These are phyloP conservation scores for Coenonympha arcania DNA, from an alignment of 2,888 invertebrate genomes.

Conservation along the genomic window DNA sequence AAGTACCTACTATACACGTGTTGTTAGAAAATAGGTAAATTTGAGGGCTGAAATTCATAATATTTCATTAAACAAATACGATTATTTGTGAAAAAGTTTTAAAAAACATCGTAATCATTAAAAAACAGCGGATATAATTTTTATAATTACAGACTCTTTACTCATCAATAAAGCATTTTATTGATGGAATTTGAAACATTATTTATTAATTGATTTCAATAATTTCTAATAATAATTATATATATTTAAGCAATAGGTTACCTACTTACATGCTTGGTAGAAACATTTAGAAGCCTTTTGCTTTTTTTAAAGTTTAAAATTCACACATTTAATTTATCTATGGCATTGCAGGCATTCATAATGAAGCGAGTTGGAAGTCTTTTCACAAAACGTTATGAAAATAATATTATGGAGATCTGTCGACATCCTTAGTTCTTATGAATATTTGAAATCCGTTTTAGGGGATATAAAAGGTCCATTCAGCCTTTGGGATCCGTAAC, in stretches of 20 bases:
- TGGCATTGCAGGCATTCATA: constrained; percentile 9
- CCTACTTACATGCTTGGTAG: neutral
- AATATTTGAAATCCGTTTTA: constrained; percentile 14
- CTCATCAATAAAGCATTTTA: too few species aligned
- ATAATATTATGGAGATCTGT: constrained; percentile 2
- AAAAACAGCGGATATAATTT: neutral
- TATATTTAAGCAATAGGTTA: too few species aligned
- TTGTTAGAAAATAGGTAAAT: neutral
- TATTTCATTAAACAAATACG: too few species aligned
- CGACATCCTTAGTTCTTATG: constrained; percentile 12
- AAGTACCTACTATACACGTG: neutral
- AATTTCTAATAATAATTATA: too few species aligned
- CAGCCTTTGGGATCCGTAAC: constrained; percentile 5
- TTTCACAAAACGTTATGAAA: constrained; percentile 3
- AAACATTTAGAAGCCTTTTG: neutral
- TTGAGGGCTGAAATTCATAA: too few species aligned
- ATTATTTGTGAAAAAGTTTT: too few species aligned
- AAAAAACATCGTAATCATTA: too few species aligned
- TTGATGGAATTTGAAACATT: too few species aligned
- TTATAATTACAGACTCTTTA: too few species aligned
- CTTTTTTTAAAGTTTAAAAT: neutral
- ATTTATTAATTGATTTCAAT: too few species aligned
- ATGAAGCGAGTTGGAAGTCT: constrained; percentile 7
- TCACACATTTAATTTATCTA: constrained; percentile 17
- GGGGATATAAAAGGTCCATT: constrained; percentile 10